Percentiles rank a stretch among this genome's conserved stretches.
These are phyloP conservation scores for Scomberomorus guttatus DNA, from an alignment of 2,797 vertebrate species.

Conservation along the genomic window DNA sequence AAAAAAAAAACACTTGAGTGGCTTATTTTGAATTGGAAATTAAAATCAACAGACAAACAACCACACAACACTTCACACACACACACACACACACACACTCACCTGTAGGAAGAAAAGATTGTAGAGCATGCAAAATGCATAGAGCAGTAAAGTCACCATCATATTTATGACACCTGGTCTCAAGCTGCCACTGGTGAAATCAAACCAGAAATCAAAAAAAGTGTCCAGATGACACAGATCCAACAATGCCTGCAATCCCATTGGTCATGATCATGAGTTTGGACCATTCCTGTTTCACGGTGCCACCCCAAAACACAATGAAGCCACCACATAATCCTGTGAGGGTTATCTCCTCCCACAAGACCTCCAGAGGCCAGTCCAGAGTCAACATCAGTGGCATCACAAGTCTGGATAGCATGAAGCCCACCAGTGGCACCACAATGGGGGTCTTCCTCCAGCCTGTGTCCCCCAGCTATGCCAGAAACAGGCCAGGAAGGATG, in stretches of 20 bases:
- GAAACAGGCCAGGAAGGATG: conserved; percentile 8
- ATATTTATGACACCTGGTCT: not conserved
- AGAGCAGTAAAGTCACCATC: conserved; percentile 3
- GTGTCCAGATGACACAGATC: too few species aligned
- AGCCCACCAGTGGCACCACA: conserved; percentile 14
- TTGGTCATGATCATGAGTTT: conserved; percentile 16
- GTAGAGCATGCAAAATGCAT: not conserved
- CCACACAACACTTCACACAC: too few species aligned
- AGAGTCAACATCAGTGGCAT: conserved; percentile 6
- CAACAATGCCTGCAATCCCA: too few species aligned
- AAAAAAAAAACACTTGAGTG: too few species aligned
- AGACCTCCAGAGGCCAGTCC: conserved; percentile 19
- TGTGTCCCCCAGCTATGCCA: conserved; percentile 17
- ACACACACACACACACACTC: conserved; percentile 1
- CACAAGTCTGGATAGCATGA: conserved; percentile 15
- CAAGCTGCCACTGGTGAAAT: not conserved
- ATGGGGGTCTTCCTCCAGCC: conserved; percentile 30
- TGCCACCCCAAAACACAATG: conserved; percentile 16
- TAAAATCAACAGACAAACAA: too few species aligned
- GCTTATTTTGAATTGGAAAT: not conserved
- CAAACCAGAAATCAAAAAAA: too few species aligned
- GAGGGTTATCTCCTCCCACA: conserved; percentile 13
- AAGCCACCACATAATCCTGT: not conserved
- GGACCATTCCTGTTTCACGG: conserved; percentile 5
- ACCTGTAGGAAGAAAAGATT: conserved; percentile 16